These are phyloP conservation scores for Dendroctonus valens DNA, from an alignment of 1,140 invertebrate species.

Conservation along the genomic window DNA sequence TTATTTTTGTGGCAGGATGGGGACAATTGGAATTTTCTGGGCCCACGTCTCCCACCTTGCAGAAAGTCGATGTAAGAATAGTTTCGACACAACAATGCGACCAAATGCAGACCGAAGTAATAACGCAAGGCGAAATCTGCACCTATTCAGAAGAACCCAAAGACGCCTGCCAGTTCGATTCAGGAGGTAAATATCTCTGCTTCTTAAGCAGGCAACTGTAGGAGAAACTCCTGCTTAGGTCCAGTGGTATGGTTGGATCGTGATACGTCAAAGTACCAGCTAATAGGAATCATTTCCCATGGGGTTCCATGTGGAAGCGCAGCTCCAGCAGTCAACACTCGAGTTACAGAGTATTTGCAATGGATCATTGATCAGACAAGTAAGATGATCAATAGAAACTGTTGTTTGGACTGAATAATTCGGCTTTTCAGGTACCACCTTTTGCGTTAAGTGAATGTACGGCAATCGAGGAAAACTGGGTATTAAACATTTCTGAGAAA, in stretches of 20 bases:
- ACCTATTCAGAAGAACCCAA: slow-evolving; percentile 57
- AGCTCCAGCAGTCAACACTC: slow-evolving; percentile 56
- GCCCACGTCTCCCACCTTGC: slow-evolving; percentile 55
- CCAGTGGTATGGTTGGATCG: slow-evolving; percentile 61
- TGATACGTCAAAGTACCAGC: slow-evolving; percentile 48
- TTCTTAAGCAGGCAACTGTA: background rate
- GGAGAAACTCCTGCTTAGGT: slow-evolving; percentile 46
- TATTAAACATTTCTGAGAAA: slow-evolving; percentile 72
- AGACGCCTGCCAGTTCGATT: slow-evolving; percentile 69
- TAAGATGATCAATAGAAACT: slow-evolving; percentile 2
- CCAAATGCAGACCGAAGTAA: slow-evolving; percentile 12
- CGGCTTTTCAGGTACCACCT: slow-evolving; percentile 7
- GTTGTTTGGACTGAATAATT: background rate
- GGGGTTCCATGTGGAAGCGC: slow-evolving; percentile 54
- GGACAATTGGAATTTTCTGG: slow-evolving; percentile 59
- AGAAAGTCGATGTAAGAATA: slow-evolving; percentile 57
- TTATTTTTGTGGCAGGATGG: slow-evolving; percentile 58
- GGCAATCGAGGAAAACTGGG: slow-evolving; percentile 60
- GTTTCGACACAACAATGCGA: slow-evolving; percentile 55
- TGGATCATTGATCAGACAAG: slow-evolving; percentile 53
- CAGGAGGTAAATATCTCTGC: slow-evolving; percentile 55
- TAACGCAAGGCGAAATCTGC: slow-evolving; percentile 59
- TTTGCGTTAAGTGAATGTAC: slow-evolving; percentile 10
- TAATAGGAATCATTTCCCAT: slow-evolving; percentile 57
- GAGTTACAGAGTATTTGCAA: slow-evolving; percentile 53